These are phyloP conservation scores for Epinotia bilunana DNA, from an alignment of 2,888 invertebrate genomes.

Conservation along the genomic window DNA sequence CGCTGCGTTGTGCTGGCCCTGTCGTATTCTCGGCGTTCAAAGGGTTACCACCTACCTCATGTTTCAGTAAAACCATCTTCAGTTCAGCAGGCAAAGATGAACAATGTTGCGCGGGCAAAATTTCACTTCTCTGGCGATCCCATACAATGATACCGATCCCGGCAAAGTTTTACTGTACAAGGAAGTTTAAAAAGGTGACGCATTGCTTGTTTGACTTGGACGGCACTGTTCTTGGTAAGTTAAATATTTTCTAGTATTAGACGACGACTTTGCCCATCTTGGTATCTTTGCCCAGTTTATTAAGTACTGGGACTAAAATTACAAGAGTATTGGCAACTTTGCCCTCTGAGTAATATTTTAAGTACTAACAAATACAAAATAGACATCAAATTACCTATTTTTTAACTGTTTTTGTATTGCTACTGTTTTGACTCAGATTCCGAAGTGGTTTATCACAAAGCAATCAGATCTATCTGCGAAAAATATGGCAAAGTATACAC, in stretches of 20 bases:
- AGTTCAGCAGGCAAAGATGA: conserved; percentile 13
- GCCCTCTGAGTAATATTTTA: not conserved
- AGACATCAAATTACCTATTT: too few species aligned
- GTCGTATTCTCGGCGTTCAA: too few species aligned
- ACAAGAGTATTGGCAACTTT: not conserved
- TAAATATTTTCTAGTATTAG: not conserved
- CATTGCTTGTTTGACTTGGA: conserved; percentile 74
- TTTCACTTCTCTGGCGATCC: conserved; percentile 18
- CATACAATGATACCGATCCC: conserved; percentile 5
- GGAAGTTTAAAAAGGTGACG: conserved; percentile 57
- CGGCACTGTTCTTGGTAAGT: conserved; percentile 68
- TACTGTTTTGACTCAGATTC: conserved; percentile 60
- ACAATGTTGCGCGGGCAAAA: conserved; percentile 29
- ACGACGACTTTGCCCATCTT: not conserved
- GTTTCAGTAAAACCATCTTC: not conserved
- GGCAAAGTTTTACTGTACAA: conserved; percentile 8
- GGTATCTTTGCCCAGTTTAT: not conserved
- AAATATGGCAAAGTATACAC: conserved; percentile 62
- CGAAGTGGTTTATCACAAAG: conserved; percentile 65
- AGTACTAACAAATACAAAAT: too few species aligned
- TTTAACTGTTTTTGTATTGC: not conserved
- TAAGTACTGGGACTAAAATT: not conserved
- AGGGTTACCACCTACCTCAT: not conserved
- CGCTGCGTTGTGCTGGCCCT: too few species aligned
- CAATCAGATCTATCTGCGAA: conserved; percentile 61